phyloP scores from a whole-genome alignment of 2,888 invertebrate species.

The Xestoiulus laeticollis region DNA sequence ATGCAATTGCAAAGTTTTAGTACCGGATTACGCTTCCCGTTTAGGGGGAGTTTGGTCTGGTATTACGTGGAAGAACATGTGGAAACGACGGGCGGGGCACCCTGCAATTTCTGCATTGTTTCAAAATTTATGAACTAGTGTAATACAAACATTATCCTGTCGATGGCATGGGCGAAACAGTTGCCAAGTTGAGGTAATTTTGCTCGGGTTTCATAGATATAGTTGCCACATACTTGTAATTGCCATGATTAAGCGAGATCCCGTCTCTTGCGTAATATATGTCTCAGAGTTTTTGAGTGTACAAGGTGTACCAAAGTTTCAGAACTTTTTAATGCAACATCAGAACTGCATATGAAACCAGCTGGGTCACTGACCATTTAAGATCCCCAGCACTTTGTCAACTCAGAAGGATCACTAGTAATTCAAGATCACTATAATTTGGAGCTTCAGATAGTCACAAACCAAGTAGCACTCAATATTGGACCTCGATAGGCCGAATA shows the following conservation, averaged over 20 bases:
- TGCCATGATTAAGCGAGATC: background rate
- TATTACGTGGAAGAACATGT: background rate
- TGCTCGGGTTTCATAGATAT: background rate
- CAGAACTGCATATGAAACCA: too few species aligned
- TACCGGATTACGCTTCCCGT: background rate
- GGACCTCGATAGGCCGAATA: too few species aligned
- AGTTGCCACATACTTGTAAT: background rate
- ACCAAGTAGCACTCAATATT: too few species aligned
- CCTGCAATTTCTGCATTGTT: constrained; percentile 9
- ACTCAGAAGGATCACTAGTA: too few species aligned
- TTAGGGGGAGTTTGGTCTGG: background rate
- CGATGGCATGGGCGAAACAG: background rate
- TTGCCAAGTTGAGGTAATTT: constrained; percentile 8
- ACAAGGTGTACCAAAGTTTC: background rate
- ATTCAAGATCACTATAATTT: too few species aligned
- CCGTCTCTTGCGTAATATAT: background rate
- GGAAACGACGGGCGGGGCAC: background rate
- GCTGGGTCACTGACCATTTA: too few species aligned
- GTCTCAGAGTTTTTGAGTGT: background rate
- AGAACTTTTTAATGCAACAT: background rate
- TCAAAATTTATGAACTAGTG: background rate
- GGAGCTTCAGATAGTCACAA: too few species aligned
- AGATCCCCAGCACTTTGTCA: too few species aligned
- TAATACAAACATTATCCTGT: background rate
- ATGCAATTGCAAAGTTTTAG: background rate